These are phyloP conservation scores for Barbus barbus DNA, from an alignment of 2,113 vertebrate species.

Conservation along the genomic window DNA sequence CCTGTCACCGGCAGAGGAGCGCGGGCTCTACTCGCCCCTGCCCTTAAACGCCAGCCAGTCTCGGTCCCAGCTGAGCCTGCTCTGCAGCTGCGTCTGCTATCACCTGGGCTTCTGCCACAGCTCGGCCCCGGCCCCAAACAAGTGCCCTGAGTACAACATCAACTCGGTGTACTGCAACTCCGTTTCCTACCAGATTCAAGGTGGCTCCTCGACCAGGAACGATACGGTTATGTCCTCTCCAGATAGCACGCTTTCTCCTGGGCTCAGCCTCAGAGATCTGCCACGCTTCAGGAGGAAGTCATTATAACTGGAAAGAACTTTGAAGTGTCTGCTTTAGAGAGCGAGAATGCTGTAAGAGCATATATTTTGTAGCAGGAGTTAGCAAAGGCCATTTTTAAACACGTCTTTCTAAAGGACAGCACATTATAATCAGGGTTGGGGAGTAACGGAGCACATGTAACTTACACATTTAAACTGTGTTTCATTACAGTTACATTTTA, in stretches of 20 bases:
- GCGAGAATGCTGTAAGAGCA: no score
- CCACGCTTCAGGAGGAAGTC: conserved; percentile 81
- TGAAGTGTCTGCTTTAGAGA: background rate
- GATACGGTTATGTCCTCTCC: conserved; percentile 84
- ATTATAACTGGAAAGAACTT: conserved; percentile 68
- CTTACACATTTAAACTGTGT: background rate
- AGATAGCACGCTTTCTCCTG: conserved; percentile 78
- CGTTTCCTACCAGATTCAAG: conserved; percentile 81
- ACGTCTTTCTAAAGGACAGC: no score
- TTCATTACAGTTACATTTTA: no score
- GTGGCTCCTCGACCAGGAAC: conserved; percentile 77
- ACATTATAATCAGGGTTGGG: background rate
- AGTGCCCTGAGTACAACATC: conserved; percentile 75
- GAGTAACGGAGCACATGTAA: background rate
- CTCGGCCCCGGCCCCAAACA: conserved; percentile 68
- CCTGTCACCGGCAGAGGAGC: conserved; percentile 74
- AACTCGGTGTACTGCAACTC: conserved; percentile 85
- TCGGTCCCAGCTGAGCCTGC: conserved; percentile 71
- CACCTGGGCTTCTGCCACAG: conserved; percentile 76
- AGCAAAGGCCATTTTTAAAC: no score
- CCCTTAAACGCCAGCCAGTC: conserved; percentile 41
- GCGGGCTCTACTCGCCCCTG: conserved; percentile 51
- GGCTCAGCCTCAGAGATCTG: conserved; percentile 69
- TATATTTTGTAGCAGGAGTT: background rate
- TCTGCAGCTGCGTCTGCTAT: conserved; percentile 85